Percentiles rank a stretch among this genome's conserved stretches.
Conservation (phyloP, 2,888 invertebrate species). For the Orchestes rusci region DNA sequence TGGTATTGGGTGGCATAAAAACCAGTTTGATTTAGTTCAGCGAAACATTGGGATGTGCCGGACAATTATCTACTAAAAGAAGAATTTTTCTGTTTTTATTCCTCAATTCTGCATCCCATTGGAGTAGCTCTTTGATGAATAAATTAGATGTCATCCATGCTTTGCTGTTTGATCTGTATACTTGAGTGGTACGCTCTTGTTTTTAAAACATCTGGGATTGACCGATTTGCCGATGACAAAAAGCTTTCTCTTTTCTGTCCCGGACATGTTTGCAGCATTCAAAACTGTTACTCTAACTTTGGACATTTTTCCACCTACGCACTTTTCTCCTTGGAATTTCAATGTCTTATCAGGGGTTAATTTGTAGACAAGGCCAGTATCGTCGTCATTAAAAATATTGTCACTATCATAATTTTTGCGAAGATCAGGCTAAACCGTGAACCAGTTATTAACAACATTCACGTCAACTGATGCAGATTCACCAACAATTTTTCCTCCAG, state of each 20-base stretch:
- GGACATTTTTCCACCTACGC: no score
- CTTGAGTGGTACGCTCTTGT: not conserved
- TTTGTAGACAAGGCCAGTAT: conserved; percentile 25
- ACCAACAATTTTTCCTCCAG: conserved; percentile 9
- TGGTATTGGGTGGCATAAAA: conserved; percentile 24
- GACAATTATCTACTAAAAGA: conserved; percentile 24
- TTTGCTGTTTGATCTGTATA: not conserved
- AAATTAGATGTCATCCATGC: conserved; percentile 6
- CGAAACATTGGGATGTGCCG: conserved; percentile 17
- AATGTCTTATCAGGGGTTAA: no score
- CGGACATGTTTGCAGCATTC: no score
- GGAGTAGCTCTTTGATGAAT: conserved; percentile 8
- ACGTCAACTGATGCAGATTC: no score
- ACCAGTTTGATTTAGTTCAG: conserved; percentile 14
- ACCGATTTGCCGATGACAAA: conserved; percentile 33
- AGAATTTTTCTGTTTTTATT: conserved; percentile 19
- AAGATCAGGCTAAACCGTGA: no score
- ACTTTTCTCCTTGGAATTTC: no score
- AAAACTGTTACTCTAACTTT: no score
- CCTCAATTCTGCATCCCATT: conserved; percentile 17
- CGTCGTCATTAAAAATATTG: conserved; percentile 11
- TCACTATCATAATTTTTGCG: no score
- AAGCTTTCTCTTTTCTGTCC: no score
- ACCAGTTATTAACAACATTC: no score
- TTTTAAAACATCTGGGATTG: conserved; percentile 31